Evolutionary conservation across 2,113 vertebrate genomes (phyloP).

Genomic region (Otolemur garnettii): DNA sequence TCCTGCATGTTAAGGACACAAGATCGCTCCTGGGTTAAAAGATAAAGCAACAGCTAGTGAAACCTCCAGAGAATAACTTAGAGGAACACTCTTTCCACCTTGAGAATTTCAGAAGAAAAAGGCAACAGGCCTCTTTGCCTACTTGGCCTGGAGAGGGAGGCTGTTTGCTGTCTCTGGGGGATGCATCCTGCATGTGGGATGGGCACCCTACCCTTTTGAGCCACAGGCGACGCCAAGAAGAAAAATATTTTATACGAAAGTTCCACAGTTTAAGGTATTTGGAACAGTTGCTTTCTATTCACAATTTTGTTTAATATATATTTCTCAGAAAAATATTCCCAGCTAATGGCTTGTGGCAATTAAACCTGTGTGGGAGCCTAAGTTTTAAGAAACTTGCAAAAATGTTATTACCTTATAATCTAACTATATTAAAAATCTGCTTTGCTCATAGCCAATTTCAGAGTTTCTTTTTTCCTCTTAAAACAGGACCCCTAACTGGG

Average conservation of each 20-base stretch:
- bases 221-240: neutral
- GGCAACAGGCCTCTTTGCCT: too few species aligned
- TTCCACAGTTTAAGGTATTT: conserved; percentile 27
- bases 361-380: conserved; percentile 65
- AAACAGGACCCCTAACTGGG: conserved; percentile 63
- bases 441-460: conserved; percentile 68
- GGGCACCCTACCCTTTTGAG: too few species aligned
- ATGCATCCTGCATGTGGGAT: too few species aligned
- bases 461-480: conserved; percentile 61
- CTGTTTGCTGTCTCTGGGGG: too few species aligned
- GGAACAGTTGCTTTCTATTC: conserved; percentile 49
- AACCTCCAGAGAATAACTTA: neutral
- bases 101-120: accelerated
- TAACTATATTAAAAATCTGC: conserved; percentile 63
- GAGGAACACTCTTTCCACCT: neutral
- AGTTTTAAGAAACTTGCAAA: conserved; percentile 65
- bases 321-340: conserved; percentile 49
- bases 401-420: conserved; percentile 73
- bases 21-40: neutral
- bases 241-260: conserved; percentile 36
- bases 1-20: neutral
- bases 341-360: conserved; percentile 58
- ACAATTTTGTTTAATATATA: conserved; percentile 60
- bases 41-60: neutral
- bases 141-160: too few species aligned